These are phyloP conservation scores for Tachyglossus aculeatus DNA, from an alignment of 2,797 vertebrate genomes.

Conservation along the genomic window DNA sequence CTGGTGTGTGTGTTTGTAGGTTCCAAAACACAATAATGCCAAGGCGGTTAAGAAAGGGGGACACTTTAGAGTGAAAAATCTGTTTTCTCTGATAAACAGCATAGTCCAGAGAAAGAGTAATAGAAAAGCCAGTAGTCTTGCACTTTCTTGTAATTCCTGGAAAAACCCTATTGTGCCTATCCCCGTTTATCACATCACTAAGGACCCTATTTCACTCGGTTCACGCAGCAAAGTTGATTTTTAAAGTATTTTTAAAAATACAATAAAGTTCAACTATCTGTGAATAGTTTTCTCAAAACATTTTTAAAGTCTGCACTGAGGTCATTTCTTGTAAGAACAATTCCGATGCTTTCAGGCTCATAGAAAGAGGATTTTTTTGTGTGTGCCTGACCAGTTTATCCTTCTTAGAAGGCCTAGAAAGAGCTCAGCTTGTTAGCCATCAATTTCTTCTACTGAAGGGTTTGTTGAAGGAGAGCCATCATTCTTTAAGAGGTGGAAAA, in stretches of 20 bases:
- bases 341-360: too few relatives aligned
- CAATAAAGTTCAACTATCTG: too few relatives aligned
- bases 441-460: too few relatives aligned
- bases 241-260: conserved; percentile 21
- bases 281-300: too few relatives aligned
- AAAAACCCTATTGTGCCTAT: conserved; percentile 25
- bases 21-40: not conserved
- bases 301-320: too few relatives aligned
- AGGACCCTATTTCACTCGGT: conserved; percentile 2
- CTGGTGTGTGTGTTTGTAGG: not conserved
- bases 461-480: too few relatives aligned
- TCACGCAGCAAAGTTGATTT: conserved; percentile 35
- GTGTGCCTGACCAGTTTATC: too few relatives aligned
- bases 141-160: conserved; percentile 55
- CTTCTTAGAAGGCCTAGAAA: too few relatives aligned
- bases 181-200: conserved; percentile 33
- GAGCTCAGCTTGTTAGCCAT: too few relatives aligned
- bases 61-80: not conserved
- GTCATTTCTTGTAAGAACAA: too few relatives aligned
- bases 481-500: too few relatives aligned
- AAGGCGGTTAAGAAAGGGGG: not conserved
- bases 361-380: too few relatives aligned
- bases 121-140: conserved; percentile 16
- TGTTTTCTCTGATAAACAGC: not conserved
- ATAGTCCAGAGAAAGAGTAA: conserved; percentile 19